Conservation (phyloP, 2,888 invertebrate species). For the Sarcophaga caerulescens region DNA sequence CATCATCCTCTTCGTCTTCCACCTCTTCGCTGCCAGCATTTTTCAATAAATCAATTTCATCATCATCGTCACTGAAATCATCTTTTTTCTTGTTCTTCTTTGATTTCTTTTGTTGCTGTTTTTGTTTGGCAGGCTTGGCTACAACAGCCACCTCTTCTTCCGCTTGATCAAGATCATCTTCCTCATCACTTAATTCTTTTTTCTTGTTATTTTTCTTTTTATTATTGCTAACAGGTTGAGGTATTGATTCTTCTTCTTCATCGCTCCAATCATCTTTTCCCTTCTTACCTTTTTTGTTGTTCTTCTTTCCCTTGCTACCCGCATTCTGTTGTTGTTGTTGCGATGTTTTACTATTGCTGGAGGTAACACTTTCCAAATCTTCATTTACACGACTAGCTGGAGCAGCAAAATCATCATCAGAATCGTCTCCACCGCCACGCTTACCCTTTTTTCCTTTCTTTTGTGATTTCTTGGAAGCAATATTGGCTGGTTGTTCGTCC, state of each 20-base stretch:
- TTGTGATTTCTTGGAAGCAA: slow-evolving; percentile 69
- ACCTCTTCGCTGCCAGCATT: slow-evolving; percentile 73
- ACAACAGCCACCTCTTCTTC: slow-evolving; percentile 64
- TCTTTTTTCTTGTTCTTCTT: slow-evolving; percentile 77
- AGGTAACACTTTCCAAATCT: slow-evolving; percentile 73
- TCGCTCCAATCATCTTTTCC: slow-evolving; percentile 83
- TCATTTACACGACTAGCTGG: slow-evolving; percentile 76
- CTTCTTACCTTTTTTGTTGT: slow-evolving; percentile 80
- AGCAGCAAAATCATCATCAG: slow-evolving; percentile 81
- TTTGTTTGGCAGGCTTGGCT: slow-evolving; percentile 70
- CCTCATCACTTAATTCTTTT: slow-evolving; percentile 66
- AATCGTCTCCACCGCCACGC: slow-evolving; percentile 82
- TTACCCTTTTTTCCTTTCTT: slow-evolving; percentile 77
- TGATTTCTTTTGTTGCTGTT: slow-evolving; percentile 73
- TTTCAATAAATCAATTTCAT: slow-evolving; percentile 68
- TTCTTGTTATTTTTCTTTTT: slow-evolving; percentile 66
- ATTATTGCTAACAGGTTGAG: slow-evolving; percentile 38
- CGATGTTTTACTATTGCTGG: slow-evolving; percentile 71
- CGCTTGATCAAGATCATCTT: slow-evolving; percentile 58
- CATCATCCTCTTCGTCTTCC: slow-evolving; percentile 73
- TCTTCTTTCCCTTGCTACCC: slow-evolving; percentile 64
- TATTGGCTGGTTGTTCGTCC: slow-evolving; percentile 50
- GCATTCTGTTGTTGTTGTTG: slow-evolving; percentile 57
- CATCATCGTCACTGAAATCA: slow-evolving; percentile 77
- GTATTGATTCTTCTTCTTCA: slow-evolving; percentile 75